A percentile compares a stretch with the other conserved stretches of the same genome.
These are phyloP conservation scores for Amphiura filiformis DNA, from an alignment of 35 echinoderm and acorn worm species.

Conservation along the genomic window DNA sequence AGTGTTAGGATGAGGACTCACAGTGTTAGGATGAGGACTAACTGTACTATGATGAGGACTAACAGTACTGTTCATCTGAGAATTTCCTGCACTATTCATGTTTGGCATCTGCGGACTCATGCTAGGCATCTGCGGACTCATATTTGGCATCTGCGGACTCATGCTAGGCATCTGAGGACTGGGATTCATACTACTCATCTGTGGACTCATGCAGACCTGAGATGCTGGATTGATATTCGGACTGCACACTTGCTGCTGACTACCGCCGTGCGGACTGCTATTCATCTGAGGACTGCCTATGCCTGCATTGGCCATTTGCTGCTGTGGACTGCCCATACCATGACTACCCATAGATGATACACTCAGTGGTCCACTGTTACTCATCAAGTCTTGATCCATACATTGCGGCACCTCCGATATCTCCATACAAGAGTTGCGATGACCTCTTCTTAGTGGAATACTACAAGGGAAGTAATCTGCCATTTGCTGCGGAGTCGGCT, in stretches of 20 bases:
- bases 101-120: constrained; percentile 33
- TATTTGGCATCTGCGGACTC: constrained; percentile 22
- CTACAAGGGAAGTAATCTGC: neutral
- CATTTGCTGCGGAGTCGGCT: neutral
- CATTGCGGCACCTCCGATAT: constrained; percentile 58
- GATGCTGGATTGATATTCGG: constrained; percentile 44
- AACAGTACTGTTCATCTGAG: too few relatives aligned
- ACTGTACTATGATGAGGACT: constrained; percentile 38
- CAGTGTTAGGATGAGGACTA: constrained; percentile 28
- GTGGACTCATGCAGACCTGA: constrained; percentile 10
- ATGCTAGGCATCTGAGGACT: constrained; percentile 51
- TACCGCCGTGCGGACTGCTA: constrained; percentile 43
- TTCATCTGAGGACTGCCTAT: constrained; percentile 63
- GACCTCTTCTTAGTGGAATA: neutral
- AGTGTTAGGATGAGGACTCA: constrained; percentile 11
- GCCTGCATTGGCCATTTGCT: neutral
- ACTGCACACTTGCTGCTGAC: constrained; percentile 63
- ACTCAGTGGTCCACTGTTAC: constrained; percentile 31
- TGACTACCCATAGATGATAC: constrained; percentile 13
- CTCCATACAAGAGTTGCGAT: constrained; percentile 81
- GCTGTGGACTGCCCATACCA: constrained; percentile 38
- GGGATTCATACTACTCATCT: constrained; percentile 48
- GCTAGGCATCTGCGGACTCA: constrained; percentile 24
- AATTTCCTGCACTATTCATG: constrained; percentile 15
- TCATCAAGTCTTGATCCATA: constrained; percentile 51